Percentiles rank a stretch among this genome's conserved stretches.
Conservation (phyloP, 1,140 invertebrate species). For the Chironomus striatipennis region DNA sequence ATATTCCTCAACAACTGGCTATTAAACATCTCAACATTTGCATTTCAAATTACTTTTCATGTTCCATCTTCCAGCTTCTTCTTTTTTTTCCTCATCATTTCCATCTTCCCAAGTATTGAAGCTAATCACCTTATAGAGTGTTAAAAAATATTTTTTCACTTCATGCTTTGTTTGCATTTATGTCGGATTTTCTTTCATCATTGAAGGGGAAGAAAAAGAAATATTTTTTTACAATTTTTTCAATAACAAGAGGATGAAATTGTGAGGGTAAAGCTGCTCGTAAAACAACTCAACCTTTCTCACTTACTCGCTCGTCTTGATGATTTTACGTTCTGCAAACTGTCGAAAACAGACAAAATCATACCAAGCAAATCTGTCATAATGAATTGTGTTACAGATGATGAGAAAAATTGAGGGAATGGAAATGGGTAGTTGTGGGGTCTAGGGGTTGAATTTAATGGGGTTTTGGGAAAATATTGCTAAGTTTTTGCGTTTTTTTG, state of each 20-base stretch:
- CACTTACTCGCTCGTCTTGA: neutral
- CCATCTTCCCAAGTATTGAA: neutral
- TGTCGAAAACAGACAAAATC: neutral
- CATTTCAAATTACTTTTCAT: neutral
- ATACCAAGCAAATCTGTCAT: slow-evolving; percentile 8
- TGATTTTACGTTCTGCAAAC: slow-evolving; percentile 13
- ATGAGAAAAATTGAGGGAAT: neutral
- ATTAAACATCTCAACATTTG: neutral
- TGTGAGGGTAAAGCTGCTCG: neutral
- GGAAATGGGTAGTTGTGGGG: too few species aligned
- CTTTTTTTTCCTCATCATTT: too few species aligned
- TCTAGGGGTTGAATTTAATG: too few species aligned
- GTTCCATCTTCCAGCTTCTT: too few species aligned
- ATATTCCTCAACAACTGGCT: neutral
- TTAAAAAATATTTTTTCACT: neutral
- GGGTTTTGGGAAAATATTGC: too few species aligned
- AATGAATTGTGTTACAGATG: neutral
- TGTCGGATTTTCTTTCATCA: too few species aligned
- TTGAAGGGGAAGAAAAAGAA: too few species aligned
- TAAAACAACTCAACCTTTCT: neutral
- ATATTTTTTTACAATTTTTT: neutral
- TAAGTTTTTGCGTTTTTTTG: too few species aligned
- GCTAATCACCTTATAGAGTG: neutral
- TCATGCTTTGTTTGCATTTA: neutral
- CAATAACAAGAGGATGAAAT: neutral